phyloP scores from a whole-genome alignment of 2,113 vertebrate genomes.

The Crotalus viridis region DNA sequence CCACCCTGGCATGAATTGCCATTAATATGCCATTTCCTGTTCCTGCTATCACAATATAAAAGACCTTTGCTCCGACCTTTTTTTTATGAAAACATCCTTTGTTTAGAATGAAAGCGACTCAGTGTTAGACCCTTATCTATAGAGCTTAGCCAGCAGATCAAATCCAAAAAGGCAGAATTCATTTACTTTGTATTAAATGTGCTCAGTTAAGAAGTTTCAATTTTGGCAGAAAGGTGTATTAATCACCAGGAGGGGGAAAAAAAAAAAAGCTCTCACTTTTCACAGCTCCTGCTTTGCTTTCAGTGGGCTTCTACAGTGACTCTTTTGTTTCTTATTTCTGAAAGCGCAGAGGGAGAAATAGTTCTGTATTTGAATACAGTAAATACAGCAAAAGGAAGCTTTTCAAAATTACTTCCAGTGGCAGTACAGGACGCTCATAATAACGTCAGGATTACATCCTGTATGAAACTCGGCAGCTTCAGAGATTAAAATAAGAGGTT shows the following conservation, averaged over 20 bases:
- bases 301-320: constrained; percentile 78
- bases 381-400: constrained; percentile 83
- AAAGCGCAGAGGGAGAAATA: constrained; percentile 44
- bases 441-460: constrained; percentile 79
- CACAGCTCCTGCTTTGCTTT: constrained; percentile 81
- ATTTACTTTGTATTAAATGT: constrained; percentile 85
- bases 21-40: constrained; percentile 85
- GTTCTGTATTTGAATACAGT: constrained; percentile 84
- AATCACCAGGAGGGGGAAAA: constrained; percentile 80
- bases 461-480: constrained; percentile 68
- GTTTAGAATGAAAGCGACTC: constrained; percentile 80
- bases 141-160: constrained; percentile 77
- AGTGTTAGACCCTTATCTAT: constrained; percentile 79
- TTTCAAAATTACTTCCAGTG: constrained; percentile 77
- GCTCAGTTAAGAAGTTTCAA: constrained; percentile 80
- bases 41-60: constrained; percentile 84
- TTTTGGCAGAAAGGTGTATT: constrained; percentile 85
- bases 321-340: constrained; percentile 75
- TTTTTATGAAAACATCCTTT: constrained; percentile 86
- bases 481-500: constrained; percentile 62
- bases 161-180: constrained; percentile 80
- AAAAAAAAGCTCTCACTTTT: constrained; percentile 80
- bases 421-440: constrained; percentile 75
- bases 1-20: constrained; percentile 74
- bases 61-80: constrained; percentile 77